phyloP scores from a whole-genome alignment of 1,140 invertebrate species.

The Phocides pigmalion region DNA sequence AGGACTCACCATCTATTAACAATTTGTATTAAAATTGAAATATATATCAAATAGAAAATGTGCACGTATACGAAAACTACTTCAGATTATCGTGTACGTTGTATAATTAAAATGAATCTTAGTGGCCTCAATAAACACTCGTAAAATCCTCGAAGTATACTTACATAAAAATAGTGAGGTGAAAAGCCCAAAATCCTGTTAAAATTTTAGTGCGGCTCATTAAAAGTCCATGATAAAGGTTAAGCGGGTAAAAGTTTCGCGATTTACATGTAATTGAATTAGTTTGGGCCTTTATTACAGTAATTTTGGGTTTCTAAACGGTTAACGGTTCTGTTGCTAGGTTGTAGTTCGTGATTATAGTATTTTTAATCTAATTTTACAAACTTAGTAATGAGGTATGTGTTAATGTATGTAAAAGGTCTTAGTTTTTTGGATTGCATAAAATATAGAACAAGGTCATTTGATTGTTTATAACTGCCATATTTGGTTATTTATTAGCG shows the following conservation, averaged over 20 bases:
- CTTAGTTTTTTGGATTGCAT: background rate
- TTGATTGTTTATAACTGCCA: too few relatives aligned
- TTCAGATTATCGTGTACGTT: too few relatives aligned
- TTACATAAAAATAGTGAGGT: background rate
- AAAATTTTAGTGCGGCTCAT: background rate
- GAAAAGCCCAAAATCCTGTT: background rate
- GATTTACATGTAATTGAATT: conserved; percentile 2
- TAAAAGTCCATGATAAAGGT: background rate
- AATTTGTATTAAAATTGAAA: too few relatives aligned
- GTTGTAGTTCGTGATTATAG: background rate
- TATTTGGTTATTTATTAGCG: too few relatives aligned
- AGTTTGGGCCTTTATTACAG: background rate
- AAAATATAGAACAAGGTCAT: too few relatives aligned
- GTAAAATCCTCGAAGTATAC: background rate
- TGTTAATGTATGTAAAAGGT: background rate
- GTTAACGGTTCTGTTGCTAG: background rate
- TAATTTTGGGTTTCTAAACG: background rate
- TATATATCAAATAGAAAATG: too few relatives aligned
- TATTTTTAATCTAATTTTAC: background rate
- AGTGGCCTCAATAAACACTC: background rate
- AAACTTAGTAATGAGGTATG: background rate
- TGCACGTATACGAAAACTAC: too few relatives aligned
- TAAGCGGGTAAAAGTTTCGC: background rate
- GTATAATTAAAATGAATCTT: background rate
- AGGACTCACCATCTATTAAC: too few relatives aligned